Evolutionary conservation across 2,888 invertebrate species (phyloP), one percentile per base, ranked within the genome.

Genomic region (Drosophila histrio): DNA sequence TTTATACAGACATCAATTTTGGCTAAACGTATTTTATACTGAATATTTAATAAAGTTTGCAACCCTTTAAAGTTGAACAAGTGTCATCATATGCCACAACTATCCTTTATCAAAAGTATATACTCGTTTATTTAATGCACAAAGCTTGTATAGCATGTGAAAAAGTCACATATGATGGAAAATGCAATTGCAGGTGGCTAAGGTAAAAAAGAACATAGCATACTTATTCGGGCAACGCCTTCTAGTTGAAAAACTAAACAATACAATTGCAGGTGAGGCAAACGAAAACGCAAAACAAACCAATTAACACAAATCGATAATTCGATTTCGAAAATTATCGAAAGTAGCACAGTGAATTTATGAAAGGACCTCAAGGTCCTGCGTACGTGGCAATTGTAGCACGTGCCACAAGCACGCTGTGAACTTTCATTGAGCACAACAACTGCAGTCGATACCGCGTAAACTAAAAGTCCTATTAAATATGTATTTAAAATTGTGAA

Each of bases 241-340:
- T 1, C 24, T 24, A 60, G 32, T 39, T 15, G 36, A 68, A 68
- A 43, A 57, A 56, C 21, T 41, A 44, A 43, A 15, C 13, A 24
- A 54, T 52, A 36, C 22, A 63, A 60, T 38, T 57, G 62, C 34
- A 17, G 47, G 41, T 2, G 8, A 21, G 8, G 19, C 46, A 30
- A 38, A 30, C 19, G 22, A 36, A 43, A 28, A 46, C 4, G 9
- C 1, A 26, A 15, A 81, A 67, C 68, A 59, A 61, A 68, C 57
- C 85, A 87, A 87, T 83, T 83, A 83, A 60, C 34, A 28, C 43
- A 36, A 76, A 87, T 83, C 82, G 63, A 83, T 83, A 79, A 64
- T 84, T 78, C 79, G 77, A 84, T 62, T 67, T 76, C 57, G 68
- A 69, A 71, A 63, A 41, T 38, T 26, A 72, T 77, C 44, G 49